Conservation (phyloP, 2,113 vertebrate genomes). For the Empidonax alnorum region DNA sequence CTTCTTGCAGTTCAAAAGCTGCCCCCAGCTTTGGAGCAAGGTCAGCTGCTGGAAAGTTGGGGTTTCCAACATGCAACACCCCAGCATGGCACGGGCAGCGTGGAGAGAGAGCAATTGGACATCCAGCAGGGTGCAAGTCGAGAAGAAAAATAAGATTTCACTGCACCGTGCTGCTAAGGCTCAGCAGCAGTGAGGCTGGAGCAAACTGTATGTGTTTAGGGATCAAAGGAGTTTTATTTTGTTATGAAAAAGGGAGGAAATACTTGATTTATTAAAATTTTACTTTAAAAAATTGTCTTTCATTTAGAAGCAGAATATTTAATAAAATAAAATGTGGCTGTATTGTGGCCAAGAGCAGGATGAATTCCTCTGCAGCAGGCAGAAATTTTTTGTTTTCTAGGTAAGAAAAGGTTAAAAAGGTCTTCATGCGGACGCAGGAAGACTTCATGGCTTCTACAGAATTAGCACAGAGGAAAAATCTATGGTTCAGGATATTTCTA, state of each 20-base stretch:
- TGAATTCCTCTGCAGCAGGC: background rate
- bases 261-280: background rate
- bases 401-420: background rate
- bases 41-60: background rate
- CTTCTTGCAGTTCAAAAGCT: background rate
- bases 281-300: background rate
- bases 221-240: background rate
- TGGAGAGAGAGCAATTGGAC: background rate
- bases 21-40: background rate
- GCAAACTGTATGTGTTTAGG: background rate
- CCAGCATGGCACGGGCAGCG: rapidly evolving
- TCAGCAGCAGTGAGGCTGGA: background rate
- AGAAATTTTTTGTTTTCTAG: background rate
- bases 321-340: background rate
- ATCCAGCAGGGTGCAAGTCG: background rate
- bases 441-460: background rate
- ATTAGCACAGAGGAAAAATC: background rate
- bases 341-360: background rate
- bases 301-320: background rate
- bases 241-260: background rate
- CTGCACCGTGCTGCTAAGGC: background rate
- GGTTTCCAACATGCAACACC: background rate
- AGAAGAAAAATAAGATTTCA: background rate
- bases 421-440: background rate
- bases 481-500: background rate